Evolutionary conservation across 2,888 invertebrate genomes (phyloP).

Genomic region (Eulithis testata): DNA sequence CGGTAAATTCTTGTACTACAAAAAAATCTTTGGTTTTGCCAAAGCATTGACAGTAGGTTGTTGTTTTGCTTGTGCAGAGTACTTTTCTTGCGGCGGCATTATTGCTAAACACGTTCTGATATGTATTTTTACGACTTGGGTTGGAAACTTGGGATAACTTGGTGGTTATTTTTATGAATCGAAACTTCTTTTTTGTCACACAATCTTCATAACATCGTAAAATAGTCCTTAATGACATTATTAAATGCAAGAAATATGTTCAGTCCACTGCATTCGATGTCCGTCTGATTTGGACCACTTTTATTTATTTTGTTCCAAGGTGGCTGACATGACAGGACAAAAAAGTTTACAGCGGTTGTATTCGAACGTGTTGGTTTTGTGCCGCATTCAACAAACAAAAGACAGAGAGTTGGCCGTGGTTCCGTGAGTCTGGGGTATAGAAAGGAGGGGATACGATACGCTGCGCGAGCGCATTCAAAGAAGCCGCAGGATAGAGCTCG

Average conservation of each 20-base stretch:
- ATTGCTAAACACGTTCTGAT: conserved; percentile 15
- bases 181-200: conserved; percentile 1
- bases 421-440: conserved; percentile 49
- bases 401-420: conserved; percentile 66
- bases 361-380: conserved; percentile 73
- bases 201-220: conserved; percentile 21
- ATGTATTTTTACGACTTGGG: conserved; percentile 14
- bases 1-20: conserved; percentile 52
- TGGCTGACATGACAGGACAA: conserved; percentile 46
- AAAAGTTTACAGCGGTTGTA: conserved; percentile 53
- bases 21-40: conserved; percentile 41
- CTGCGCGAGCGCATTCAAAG: conserved; percentile 73
- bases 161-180: neutral
- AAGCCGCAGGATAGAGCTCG: conserved; percentile 71
- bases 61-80: conserved; percentile 29
- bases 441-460: conserved; percentile 58
- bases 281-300: conserved; percentile 27
- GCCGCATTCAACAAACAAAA: conserved; percentile 77
- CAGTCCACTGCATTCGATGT: conserved; percentile 31
- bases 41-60: conserved; percentile 40
- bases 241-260: conserved; percentile 32
- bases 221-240: conserved; percentile 27
- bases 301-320: conserved; percentile 28
- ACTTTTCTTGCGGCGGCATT: conserved; percentile 12
- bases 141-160: conserved; percentile 1